These are phyloP conservation scores for human DNA, from an alignment of 2,113 vertebrate species.

Conservation along the genomic window DNA sequence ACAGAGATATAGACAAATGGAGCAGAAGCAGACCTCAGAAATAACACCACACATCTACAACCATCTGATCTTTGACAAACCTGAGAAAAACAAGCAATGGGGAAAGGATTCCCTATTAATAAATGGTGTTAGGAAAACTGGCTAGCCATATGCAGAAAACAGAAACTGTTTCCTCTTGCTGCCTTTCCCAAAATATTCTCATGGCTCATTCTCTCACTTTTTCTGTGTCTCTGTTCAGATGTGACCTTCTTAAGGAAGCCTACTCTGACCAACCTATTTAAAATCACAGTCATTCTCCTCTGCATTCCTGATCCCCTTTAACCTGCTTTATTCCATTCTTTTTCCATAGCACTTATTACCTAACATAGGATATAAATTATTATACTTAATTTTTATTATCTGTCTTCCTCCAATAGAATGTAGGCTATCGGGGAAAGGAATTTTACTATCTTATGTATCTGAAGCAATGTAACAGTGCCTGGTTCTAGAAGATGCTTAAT, in stretches of 20 bases:
- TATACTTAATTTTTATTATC: background rate
- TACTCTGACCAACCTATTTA: background rate
- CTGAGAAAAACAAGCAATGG: too few species aligned
- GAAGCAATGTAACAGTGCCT: background rate
- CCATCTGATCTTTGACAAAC: too few species aligned
- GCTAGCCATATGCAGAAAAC: too few species aligned
- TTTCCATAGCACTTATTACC: background rate
- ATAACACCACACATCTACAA: too few species aligned
- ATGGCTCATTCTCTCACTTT: background rate
- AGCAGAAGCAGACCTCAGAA: too few species aligned
- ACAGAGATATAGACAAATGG: too few species aligned
- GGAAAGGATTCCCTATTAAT: too few species aligned
- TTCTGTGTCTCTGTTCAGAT: background rate
- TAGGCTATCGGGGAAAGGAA: background rate
- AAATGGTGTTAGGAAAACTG: too few species aligned
- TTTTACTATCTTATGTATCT: constrained; percentile 8
- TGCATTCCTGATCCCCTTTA: background rate
- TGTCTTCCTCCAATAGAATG: background rate
- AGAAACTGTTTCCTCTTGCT: background rate
- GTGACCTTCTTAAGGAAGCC: background rate
- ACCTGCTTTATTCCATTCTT: constrained; percentile 5
- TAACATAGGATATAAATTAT: background rate
- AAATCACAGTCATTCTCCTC: background rate
- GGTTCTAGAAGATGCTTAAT: background rate
- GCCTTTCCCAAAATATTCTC: background rate